phyloP scores from a whole-genome alignment of 2,888 invertebrate genomes.

The Glaucopsyche alexis region DNA sequence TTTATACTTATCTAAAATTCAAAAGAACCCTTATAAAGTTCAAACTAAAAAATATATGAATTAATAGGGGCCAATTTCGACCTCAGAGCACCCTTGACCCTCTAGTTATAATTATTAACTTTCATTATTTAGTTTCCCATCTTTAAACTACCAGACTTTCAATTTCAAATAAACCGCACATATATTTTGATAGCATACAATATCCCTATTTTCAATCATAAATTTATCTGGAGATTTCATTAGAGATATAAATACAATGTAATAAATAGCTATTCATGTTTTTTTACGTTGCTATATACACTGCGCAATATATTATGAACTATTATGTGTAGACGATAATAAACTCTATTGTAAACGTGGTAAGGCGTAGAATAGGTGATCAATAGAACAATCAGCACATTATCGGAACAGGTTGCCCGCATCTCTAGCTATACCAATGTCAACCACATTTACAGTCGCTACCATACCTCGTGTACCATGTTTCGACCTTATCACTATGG shows the following conservation, averaged over 20 bases:
- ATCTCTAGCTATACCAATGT: constrained; percentile 12
- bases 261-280: not conserved
- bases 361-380: not conserved
- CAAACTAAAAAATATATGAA: too few relatives aligned
- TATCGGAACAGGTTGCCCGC: constrained; percentile 15
- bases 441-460: not conserved
- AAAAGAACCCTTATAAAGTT: too few relatives aligned
- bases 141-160: not conserved
- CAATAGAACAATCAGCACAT: not conserved
- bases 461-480: not conserved
- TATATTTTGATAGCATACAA: too few relatives aligned
- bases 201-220: not conserved
- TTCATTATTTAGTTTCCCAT: not conserved
- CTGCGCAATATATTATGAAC: not conserved
- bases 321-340: not conserved
- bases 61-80: too few relatives aligned
- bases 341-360: not conserved
- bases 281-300: not conserved
- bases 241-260: not conserved
- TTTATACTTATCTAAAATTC: too few relatives aligned
- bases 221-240: not conserved
- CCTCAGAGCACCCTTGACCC: too few relatives aligned
- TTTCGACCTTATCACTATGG: not conserved
- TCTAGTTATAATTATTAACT: too few relatives aligned
- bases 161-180: not conserved